Conservation (phyloP, 1,140 invertebrate genomes). For the Cryptotermes secundus region DNA sequence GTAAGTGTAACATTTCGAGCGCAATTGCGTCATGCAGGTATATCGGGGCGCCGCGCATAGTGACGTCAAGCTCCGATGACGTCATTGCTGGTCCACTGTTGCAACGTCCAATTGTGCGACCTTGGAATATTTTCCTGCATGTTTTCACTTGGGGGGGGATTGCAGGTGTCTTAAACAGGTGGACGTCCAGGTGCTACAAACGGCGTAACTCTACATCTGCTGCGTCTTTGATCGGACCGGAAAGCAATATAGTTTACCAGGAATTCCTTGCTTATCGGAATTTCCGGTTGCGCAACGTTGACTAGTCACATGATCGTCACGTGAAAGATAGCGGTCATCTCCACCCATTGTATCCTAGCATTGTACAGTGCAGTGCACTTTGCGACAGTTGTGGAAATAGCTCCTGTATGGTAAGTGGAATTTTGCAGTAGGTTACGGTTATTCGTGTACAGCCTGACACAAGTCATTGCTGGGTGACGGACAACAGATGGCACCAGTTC, state of each 20-base stretch:
- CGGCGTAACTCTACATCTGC: neutral
- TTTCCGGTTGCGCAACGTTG: conserved; percentile 1
- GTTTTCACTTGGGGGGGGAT: neutral
- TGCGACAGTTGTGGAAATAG: neutral
- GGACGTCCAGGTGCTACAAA: neutral
- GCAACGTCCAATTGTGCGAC: neutral
- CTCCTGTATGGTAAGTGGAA: neutral
- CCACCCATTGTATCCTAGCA: neutral
- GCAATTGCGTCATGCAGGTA: neutral
- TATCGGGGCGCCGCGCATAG: neutral
- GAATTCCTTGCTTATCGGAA: neutral
- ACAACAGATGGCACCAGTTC: too few relatives aligned
- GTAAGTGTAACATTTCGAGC: neutral
- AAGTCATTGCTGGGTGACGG: too few relatives aligned
- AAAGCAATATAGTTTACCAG: neutral
- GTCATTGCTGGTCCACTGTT: neutral
- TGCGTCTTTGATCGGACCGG: neutral
- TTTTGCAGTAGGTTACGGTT: neutral
- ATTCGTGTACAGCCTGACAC: too few relatives aligned
- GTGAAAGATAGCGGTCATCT: neutral
- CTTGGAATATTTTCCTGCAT: neutral
- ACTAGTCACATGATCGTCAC: neutral
- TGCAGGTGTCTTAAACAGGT: neutral
- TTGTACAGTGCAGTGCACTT: neutral
- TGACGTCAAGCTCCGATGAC: conserved; percentile 24